Evolutionary conservation across 1,140 invertebrate genomes (phyloP).

Genomic region (Pararge aegeria): DNA sequence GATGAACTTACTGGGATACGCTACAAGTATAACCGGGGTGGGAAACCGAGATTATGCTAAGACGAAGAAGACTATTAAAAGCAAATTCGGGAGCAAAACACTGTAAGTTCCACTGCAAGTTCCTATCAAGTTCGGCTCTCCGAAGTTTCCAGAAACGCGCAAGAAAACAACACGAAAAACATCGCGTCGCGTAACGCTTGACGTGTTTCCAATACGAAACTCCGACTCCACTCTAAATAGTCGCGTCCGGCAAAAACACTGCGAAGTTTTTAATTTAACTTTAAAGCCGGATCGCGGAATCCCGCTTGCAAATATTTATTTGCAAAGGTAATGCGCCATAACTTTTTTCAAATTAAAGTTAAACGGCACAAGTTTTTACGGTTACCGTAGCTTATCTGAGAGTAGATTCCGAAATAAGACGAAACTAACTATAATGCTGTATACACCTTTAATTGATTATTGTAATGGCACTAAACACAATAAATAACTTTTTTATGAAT

Average conservation of each 20-base stretch:
- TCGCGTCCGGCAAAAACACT: constrained; percentile 29
- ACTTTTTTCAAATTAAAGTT: not conserved
- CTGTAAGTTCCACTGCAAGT: not conserved
- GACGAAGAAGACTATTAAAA: constrained; percentile 2
- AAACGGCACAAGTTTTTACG: not conserved
- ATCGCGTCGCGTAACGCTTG: constrained; percentile 23
- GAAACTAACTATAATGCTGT: no score
- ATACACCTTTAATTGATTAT: no score
- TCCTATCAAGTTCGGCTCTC: constrained; percentile 21
- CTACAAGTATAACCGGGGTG: no score
- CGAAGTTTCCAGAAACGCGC: constrained; percentile 19
- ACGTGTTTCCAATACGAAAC: constrained; percentile 32
- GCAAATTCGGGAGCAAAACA: constrained; percentile 11
- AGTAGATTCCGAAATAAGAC: no score
- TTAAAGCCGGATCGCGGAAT: constrained; percentile 25
- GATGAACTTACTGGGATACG: no score
- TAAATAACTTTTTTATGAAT: no score
- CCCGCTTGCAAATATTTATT: not conserved
- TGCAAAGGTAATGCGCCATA: not conserved
- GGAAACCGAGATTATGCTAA: not conserved
- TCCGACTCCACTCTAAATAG: constrained; percentile 20
- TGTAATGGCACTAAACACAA: no score
- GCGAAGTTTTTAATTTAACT: constrained; percentile 39
- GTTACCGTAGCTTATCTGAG: not conserved
- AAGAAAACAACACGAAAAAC: constrained; percentile 32